Conservation (phyloP, 2,113 vertebrate genomes). For the Macheiramphus alcinus region DNA sequence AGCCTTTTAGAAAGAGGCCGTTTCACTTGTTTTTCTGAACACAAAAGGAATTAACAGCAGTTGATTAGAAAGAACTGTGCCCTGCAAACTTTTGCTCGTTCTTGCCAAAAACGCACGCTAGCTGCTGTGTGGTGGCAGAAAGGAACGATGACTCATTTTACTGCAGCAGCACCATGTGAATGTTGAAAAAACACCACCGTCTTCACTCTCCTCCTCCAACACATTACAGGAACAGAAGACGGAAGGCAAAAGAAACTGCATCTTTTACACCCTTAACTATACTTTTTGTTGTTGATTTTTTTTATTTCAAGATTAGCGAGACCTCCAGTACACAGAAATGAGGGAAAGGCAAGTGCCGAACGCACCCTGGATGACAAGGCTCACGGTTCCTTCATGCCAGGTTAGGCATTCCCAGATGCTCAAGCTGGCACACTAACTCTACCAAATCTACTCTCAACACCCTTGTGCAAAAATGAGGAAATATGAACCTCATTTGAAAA, state of each 20-base stretch:
- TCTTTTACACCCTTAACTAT: not conserved
- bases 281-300: not conserved
- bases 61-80: not conserved
- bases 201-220: not conserved
- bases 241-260: not conserved
- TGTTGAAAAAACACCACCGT: not conserved
- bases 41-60: not conserved
- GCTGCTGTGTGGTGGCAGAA: not conserved
- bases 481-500: not conserved
- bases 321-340: not conserved
- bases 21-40: not conserved
- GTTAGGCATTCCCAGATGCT: not conserved
- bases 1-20: not conserved
- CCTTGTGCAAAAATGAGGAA: not conserved
- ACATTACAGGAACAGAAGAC: not conserved
- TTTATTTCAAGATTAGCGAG: not conserved
- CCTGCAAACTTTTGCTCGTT: not conserved
- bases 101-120: not conserved
- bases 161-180: slow-evolving; percentile 21
- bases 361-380: not conserved
- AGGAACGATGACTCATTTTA: slow-evolving; percentile 57
- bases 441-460: not conserved
- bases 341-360: not conserved
- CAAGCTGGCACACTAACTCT: not conserved
- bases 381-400: not conserved